A percentile compares a stretch with the other conserved stretches of the same genome.
Evolutionary conservation across 2,797 vertebrate genomes (phyloP).

Genomic region (Eutrigla gurnardus): DNA sequence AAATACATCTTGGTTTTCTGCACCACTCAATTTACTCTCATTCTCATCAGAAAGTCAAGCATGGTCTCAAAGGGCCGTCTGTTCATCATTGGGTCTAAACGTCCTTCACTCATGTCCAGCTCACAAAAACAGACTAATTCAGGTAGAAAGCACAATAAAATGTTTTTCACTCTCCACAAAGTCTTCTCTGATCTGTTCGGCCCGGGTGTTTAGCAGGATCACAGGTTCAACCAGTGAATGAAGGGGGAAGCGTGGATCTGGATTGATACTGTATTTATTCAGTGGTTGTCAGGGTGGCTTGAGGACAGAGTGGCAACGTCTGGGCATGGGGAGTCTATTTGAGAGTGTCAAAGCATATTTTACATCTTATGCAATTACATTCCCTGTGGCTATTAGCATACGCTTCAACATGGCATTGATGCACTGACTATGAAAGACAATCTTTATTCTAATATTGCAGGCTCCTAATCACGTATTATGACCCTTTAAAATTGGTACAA

Average conservation of each 20-base stretch:
- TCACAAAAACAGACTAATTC: slow-evolving; percentile 33
- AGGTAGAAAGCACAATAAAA: slow-evolving; percentile 32
- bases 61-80: not conserved
- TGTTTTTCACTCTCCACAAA: not conserved
- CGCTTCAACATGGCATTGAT: slow-evolving; percentile 16
- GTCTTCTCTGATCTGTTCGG: slow-evolving; percentile 7
- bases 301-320: not conserved
- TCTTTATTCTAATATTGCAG: slow-evolving; percentile 26
- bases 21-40: slow-evolving; percentile 2
- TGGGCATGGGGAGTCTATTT: not conserved
- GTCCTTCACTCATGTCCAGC: not conserved
- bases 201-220: slow-evolving; percentile 10
- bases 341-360: slow-evolving; percentile 9
- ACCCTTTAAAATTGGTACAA: not conserved
- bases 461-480: not conserved
- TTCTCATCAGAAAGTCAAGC: slow-evolving; percentile 10
- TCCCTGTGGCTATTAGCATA: slow-evolving; percentile 6
- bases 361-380: slow-evolving; percentile 12
- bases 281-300: slow-evolving; percentile 9
- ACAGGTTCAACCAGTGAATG: slow-evolving; percentile 3
- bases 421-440: slow-evolving; percentile 25
- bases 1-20: slow-evolving; percentile 11
- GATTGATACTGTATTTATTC: not conserved
- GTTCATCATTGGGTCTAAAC: slow-evolving; percentile 20
- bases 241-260: not conserved